A percentile compares a stretch with the other conserved stretches of the same genome.
These are phyloP conservation scores for Tetraodon nigroviridis DNA, from an alignment of 2,113 vertebrate genomes.

Conservation along the genomic window DNA sequence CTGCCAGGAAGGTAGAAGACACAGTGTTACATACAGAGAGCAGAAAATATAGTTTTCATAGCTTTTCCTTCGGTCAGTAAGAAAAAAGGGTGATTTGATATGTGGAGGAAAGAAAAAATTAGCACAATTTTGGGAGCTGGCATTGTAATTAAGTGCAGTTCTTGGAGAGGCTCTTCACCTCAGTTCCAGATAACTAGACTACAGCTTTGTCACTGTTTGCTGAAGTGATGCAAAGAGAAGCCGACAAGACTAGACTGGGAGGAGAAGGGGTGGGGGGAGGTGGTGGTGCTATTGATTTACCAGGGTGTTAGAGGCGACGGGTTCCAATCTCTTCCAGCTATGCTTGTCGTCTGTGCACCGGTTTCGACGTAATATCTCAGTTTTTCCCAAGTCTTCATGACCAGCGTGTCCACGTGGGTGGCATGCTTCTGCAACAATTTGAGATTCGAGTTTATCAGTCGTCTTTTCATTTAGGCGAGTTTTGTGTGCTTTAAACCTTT, in stretches of 20 bases:
- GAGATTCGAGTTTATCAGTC: too few relatives aligned
- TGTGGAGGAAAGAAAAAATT: too few relatives aligned
- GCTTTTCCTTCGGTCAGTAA: not conserved
- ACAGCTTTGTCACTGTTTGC: conserved; percentile 37
- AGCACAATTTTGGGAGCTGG: too few relatives aligned
- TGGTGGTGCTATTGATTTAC: conserved; percentile 47
- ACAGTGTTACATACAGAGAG: conserved; percentile 1
- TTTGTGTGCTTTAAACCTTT: not conserved
- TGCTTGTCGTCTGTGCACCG: conserved; percentile 35
- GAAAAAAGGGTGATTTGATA: too few relatives aligned
- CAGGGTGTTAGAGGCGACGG: conserved; percentile 38
- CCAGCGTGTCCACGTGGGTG: not conserved
- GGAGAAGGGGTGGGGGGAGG: conserved; percentile 17
- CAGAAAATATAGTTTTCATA: conserved; percentile 3
- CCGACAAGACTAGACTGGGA: conserved; percentile 12
- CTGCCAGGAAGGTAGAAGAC: conserved; percentile 14
- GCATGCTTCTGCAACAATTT: too few relatives aligned
- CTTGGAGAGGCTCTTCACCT: conserved; percentile 1
- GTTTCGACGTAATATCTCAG: conserved; percentile 22
- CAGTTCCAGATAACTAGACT: conserved; percentile 41
- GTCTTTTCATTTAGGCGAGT: too few relatives aligned
- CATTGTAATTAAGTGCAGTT: not conserved
- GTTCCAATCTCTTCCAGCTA: conserved; percentile 41
- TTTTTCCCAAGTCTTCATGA: conserved; percentile 19
- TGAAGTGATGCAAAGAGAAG: conserved; percentile 28